These are phyloP conservation scores for Corythornis leucogaster DNA, from an alignment of 2,797 vertebrate species.

Conservation along the genomic window DNA sequence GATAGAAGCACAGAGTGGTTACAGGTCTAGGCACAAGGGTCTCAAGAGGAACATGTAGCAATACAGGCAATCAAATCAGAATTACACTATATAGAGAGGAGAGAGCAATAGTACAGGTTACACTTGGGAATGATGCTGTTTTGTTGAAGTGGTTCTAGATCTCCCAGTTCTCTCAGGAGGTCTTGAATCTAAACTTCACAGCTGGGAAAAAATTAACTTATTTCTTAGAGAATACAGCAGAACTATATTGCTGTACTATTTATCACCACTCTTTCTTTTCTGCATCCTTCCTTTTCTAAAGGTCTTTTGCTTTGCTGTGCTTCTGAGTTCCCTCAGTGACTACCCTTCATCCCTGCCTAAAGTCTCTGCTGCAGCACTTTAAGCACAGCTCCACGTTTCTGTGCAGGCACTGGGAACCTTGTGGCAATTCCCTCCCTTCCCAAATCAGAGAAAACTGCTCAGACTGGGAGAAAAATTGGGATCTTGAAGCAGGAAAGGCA, in stretches of 20 bases:
- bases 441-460: background rate
- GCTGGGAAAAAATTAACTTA: background rate
- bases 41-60: background rate
- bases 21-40: background rate
- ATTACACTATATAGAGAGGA: background rate
- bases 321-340: background rate
- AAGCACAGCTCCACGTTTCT: background rate
- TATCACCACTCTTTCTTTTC: background rate
- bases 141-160: background rate
- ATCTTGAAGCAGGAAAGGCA: background rate
- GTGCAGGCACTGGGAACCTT: background rate
- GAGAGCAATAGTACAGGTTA: background rate
- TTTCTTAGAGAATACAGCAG: background rate
- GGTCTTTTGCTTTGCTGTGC: background rate
- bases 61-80: background rate
- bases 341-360: background rate
- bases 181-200: background rate
- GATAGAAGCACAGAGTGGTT: background rate
- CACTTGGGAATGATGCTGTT: background rate
- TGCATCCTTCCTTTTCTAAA: background rate
- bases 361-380: background rate
- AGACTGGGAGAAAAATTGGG: background rate
- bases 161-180: background rate
- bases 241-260: background rate
- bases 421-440: background rate